Conservation (phyloP, 2,797 vertebrate genomes). For the Discoglossus pictus region DNA sequence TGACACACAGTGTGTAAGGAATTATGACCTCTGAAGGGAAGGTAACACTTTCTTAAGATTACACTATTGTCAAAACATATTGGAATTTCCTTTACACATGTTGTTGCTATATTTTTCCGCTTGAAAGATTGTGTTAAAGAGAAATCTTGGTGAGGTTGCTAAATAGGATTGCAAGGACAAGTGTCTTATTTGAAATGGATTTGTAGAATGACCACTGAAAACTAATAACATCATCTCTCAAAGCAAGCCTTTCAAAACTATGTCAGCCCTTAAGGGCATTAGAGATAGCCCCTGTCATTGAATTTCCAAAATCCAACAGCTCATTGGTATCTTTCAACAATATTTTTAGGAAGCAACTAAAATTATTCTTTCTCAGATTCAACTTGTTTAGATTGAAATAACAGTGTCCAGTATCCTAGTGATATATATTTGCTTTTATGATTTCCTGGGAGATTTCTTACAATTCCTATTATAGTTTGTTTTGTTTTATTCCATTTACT, state of each 20-base stretch:
- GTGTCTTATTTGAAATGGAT: slow-evolving; percentile 59
- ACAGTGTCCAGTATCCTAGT: slow-evolving; percentile 48
- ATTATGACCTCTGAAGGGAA: slow-evolving; percentile 95
- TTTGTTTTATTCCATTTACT: slow-evolving; percentile 9
- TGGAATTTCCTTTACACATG: slow-evolving; percentile 85
- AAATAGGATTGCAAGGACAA: slow-evolving; percentile 71
- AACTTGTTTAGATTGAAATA: slow-evolving; percentile 59
- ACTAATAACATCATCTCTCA: slow-evolving; percentile 63
- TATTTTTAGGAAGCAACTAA: slow-evolving; percentile 39
- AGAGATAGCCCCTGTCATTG: slow-evolving; percentile 57
- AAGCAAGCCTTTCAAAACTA: slow-evolving; percentile 53
- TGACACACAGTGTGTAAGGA: slow-evolving; percentile 98
- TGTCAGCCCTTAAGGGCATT: slow-evolving; percentile 61
- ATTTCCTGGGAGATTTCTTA: slow-evolving; percentile 44
- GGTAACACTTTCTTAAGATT: slow-evolving; percentile 92
- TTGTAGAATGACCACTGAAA: slow-evolving; percentile 62
- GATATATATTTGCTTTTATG: slow-evolving; percentile 52
- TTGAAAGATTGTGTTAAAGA: slow-evolving; percentile 75
- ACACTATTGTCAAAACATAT: slow-evolving; percentile 97
- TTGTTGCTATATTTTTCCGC: slow-evolving; percentile 82
- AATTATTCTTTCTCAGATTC: slow-evolving; percentile 52
- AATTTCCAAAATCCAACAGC: slow-evolving; percentile 54
- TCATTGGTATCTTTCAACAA: slow-evolving; percentile 15
- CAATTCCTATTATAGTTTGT: slow-evolving; percentile 8
- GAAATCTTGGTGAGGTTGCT: slow-evolving; percentile 69